phyloP scores from a whole-genome alignment of 2,797 vertebrate genomes.

The Gymnoscopelus microlampas region DNA sequence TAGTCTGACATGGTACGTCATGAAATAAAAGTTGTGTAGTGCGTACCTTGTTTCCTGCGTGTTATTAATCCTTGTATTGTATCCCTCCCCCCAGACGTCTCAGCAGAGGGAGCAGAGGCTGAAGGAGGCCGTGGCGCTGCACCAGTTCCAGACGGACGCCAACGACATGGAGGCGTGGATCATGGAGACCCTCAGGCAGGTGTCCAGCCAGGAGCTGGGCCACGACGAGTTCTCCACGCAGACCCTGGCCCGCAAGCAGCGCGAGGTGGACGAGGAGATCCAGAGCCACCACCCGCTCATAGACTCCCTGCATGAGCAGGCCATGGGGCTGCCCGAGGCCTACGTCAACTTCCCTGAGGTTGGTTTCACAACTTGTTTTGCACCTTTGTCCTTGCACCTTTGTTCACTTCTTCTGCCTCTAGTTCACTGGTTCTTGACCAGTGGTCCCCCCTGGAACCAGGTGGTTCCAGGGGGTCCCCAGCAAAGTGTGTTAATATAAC shows the following conservation, averaged over 20 bases:
- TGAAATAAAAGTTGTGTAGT: no score
- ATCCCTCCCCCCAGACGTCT: slow-evolving; percentile 67
- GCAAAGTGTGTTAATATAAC: no score
- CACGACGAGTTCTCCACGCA: slow-evolving; percentile 94
- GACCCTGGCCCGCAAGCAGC: slow-evolving; percentile 90
- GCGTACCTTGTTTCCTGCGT: no score
- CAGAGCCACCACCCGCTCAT: slow-evolving; percentile 87
- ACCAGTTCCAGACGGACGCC: slow-evolving; percentile 93
- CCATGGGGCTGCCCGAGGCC: slow-evolving; percentile 74
- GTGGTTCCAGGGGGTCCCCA: no score
- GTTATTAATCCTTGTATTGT: neutral
- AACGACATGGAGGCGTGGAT: slow-evolving; percentile 93
- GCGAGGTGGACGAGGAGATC: slow-evolving; percentile 93
- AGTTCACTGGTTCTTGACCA: no score
- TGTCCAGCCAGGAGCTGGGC: slow-evolving; percentile 89
- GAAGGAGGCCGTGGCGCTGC: slow-evolving; percentile 86
- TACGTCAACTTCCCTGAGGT: slow-evolving; percentile 73
- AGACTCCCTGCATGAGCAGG: slow-evolving; percentile 89
- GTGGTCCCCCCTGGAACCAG: no score
- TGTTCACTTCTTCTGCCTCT: no score
- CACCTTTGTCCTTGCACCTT: no score
- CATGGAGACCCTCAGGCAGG: slow-evolving; percentile 87
- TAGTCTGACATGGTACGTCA: no score
- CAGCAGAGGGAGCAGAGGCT: slow-evolving; percentile 83
- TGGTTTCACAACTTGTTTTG: no score